Conservation (phyloP, 2,888 invertebrate genomes). For the Thecophora atra region DNA sequence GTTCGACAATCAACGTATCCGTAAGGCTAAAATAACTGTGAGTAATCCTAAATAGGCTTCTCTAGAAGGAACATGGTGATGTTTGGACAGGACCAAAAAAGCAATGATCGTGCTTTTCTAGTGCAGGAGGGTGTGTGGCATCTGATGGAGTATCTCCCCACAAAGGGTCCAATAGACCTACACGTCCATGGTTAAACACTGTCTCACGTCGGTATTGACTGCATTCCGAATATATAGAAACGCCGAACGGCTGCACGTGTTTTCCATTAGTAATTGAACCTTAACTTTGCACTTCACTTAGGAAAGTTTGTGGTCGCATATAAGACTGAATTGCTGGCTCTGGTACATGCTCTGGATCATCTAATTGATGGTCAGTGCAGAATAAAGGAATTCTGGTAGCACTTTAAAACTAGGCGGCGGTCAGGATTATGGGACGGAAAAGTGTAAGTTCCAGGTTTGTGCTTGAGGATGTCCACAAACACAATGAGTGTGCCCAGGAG, state of each 20-base stretch:
- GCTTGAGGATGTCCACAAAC: background rate
- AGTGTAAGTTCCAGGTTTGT: background rate
- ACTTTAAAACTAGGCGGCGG: background rate
- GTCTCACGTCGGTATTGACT: too few species aligned
- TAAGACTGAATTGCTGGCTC: background rate
- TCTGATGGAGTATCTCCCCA: too few species aligned
- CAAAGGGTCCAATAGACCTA: too few species aligned
- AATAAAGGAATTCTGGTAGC: background rate
- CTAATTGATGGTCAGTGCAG: background rate
- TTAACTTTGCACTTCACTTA: background rate
- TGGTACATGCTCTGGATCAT: slow-evolving; percentile 3
- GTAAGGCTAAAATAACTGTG: too few species aligned
- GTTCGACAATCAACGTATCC: too few species aligned
- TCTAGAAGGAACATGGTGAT: too few species aligned
- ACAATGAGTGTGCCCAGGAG: background rate
- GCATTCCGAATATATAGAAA: too few species aligned
- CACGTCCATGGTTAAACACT: too few species aligned
- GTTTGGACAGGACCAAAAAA: too few species aligned
- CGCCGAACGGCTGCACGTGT: background rate
- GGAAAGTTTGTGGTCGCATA: background rate
- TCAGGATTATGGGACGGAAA: background rate
- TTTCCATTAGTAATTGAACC: background rate
- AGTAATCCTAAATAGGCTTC: too few species aligned
- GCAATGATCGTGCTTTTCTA: too few species aligned
- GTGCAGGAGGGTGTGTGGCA: too few species aligned